phyloP scores from a whole-genome alignment of 2,797 vertebrate species.

The Pyrocephalus nanus region DNA sequence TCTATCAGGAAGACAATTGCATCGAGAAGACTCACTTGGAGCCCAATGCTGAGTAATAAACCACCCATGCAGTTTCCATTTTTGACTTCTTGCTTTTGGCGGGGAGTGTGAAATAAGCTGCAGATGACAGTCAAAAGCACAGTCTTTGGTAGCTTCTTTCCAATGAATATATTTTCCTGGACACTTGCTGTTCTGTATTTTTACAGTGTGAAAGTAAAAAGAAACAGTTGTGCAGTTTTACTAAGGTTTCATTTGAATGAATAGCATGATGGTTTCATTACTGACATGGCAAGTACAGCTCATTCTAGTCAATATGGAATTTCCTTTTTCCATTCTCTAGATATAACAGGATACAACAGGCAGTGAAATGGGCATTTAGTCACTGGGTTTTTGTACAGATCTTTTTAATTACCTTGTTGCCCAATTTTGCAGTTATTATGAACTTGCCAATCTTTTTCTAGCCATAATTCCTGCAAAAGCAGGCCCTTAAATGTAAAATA shows the following conservation, averaged over 20 bases:
- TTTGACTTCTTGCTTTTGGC: conserved; percentile 41
- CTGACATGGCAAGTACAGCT: conserved; percentile 56
- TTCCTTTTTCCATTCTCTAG: conserved; percentile 69
- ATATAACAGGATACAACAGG: conserved; percentile 63
- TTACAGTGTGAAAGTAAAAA: conserved; percentile 59
- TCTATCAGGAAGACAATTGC: conserved; percentile 1
- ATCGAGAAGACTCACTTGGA: background rate
- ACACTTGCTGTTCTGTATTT: conserved; percentile 39
- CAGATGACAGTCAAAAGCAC: conserved; percentile 34
- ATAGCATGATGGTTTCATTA: conserved; percentile 66
- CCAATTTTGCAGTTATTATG: conserved; percentile 32
- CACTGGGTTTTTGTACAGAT: conserved; percentile 28
- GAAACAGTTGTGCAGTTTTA: conserved; percentile 62
- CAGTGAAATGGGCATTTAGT: conserved; percentile 58
- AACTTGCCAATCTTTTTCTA: conserved; percentile 19
- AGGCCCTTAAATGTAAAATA: background rate
- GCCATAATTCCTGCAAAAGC: conserved; percentile 29
- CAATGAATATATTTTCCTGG: conserved; percentile 59
- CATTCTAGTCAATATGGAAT: conserved; percentile 65
- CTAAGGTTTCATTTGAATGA: conserved; percentile 41
- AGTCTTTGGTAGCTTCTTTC: conserved; percentile 42
- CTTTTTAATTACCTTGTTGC: conserved; percentile 54
- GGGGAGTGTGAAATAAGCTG: conserved; percentile 42
- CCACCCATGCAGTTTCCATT: conserved; percentile 64
- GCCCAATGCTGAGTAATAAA: conserved; percentile 40